phyloP scores from a whole-genome alignment of 2,888 invertebrate species.

The Resseliella maxima region DNA sequence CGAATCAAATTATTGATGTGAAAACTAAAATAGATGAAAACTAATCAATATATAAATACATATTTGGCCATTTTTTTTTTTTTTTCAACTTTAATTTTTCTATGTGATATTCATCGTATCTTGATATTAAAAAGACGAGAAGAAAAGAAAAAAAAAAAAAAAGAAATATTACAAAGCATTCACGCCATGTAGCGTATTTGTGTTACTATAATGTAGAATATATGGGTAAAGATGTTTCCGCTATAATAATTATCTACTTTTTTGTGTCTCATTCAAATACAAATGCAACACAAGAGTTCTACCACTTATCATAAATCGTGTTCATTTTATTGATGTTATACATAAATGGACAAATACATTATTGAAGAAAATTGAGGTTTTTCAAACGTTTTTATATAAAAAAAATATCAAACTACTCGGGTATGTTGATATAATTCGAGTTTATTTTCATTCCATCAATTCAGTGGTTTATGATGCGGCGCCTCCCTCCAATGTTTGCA shows the following conservation, averaged over 20 bases:
- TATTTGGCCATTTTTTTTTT: too few species aligned
- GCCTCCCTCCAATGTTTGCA: background rate
- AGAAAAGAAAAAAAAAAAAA: too few species aligned
- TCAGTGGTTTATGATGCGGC: background rate
- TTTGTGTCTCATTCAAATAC: background rate
- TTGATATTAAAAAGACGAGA: too few species aligned
- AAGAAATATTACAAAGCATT: background rate
- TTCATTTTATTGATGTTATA: background rate
- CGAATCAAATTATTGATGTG: too few species aligned
- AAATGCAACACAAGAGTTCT: background rate
- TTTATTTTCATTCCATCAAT: background rate
- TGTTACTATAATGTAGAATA: background rate
- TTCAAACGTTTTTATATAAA: background rate
- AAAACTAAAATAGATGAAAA: too few species aligned
- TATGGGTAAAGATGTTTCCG: conserved; percentile 6
- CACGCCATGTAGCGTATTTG: background rate
- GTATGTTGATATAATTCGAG: too few species aligned
- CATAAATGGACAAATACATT: background rate
- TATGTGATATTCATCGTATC: too few species aligned
- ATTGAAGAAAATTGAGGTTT: background rate
- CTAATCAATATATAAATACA: too few species aligned
- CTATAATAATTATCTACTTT: conserved; percentile 2
- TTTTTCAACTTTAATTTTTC: too few species aligned
- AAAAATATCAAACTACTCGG: too few species aligned
- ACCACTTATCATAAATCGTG: background rate